Conservation (phyloP, 2,113 vertebrate genomes). For the human region GRCh38 chr5:81305001-81305500, state of each 20-base stretch:
- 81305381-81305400: neutral
- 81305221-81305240: neutral
- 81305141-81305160: conserved; percentile 83
- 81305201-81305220: neutral
- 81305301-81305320: neutral
- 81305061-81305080: conserved; percentile 84
- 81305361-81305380: neutral
- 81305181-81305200: neutral
- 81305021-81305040: neutral
- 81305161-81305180: neutral
- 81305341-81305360: neutral
- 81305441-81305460: neutral
- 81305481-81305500: too few species aligned
- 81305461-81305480: neutral
- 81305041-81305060: conserved; percentile 66
- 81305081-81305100: conserved; percentile 91
- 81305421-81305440: neutral
- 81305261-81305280: neutral
- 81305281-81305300: neutral
- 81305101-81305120: conserved; percentile 91
- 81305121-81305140: conserved; percentile 88
- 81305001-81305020: conserved; percentile 51
- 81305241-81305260: neutral
- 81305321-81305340: neutral
- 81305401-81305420: neutral